These are phyloP conservation scores for Tipula lateralis DNA, from an alignment of 2,888 invertebrate genomes.

Conservation along the genomic window DNA sequence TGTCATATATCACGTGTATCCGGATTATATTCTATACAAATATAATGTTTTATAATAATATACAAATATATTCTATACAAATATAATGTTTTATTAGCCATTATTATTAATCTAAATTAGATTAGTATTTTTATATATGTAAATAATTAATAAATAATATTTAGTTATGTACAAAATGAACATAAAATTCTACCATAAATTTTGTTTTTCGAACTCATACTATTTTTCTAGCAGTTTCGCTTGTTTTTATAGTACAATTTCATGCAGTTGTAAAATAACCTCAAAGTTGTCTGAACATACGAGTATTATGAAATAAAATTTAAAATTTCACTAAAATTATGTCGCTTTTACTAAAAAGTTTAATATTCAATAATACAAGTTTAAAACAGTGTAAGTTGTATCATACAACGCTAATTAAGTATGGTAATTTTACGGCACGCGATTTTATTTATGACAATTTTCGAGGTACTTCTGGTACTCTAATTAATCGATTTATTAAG, in stretches of 20 bases:
- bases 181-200: too few species aligned
- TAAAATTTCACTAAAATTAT: background rate
- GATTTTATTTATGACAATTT: conserved; percentile 41
- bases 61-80: too few species aligned
- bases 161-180: too few species aligned
- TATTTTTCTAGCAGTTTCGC: too few species aligned
- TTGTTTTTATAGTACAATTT: too few species aligned
- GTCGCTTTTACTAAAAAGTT: background rate
- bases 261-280: background rate
- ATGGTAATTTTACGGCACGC: conserved; percentile 26
- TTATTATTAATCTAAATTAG: too few species aligned
- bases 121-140: too few species aligned
- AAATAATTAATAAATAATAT: too few species aligned
- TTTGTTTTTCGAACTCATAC: too few species aligned
- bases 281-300: background rate
- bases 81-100: too few species aligned
- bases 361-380: background rate
- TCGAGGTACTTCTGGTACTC: conserved; percentile 43
- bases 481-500: conserved; percentile 44
- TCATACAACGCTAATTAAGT: background rate
- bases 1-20: background rate
- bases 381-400: background rate
- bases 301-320: background rate
- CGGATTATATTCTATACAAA: too few species aligned
- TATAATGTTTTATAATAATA: too few species aligned